Base-by-base conservation (phyloP, 2,797 vertebrate genomes). In the Takifugu ocellatus region DNA sequence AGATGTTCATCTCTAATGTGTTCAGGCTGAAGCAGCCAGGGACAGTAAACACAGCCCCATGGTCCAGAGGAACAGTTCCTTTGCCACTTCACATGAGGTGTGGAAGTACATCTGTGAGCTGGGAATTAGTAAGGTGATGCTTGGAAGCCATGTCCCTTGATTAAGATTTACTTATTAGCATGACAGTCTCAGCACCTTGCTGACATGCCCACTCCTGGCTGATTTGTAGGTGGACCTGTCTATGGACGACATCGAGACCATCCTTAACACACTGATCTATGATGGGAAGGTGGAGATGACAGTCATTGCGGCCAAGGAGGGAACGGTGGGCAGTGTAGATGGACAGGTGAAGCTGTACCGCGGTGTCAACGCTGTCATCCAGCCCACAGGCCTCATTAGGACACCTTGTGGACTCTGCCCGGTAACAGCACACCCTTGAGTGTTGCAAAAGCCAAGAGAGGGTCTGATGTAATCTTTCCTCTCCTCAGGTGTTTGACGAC, bases 221-320 rank as follows among this genome's bases (percentile, higher is more conserved):
- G 31, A 33, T 33, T 33, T 16, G 0, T 78, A 99, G 97, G 97
- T 99, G 71, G 97, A 99, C 59, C 81, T 99, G 77, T 99, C 97
- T 24, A 98, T 98, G 96, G 97, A 99, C 61, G 96, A 99, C 82
- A 98, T 98, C 2, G 97, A 99, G 91, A 99, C 97, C 52, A 99
- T 99, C 84, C 84, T 99, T 66, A 98, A 98, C 81, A 99, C 97
- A 0, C 90, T 99, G 29, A 98, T 98, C 76, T 99, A 96, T 31
- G 97, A 99, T 42, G 97, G 97, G 6, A 99, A 99, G 82, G 97
- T 95, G 83, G 96, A 99, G 83, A 96, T 97, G 94, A 98, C 93
- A 0, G 92, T 99, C 77, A 96, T 98, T 9, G 94, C 94, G 3
- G 96, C 96, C 21, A 99, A 99, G 77, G 96, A 99, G 77, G 96